Evolutionary conservation across 2,113 vertebrate genomes (phyloP), one percentile per base, ranked within the genome.

Genomic region (Nothoprocta perdicaria): DNA sequence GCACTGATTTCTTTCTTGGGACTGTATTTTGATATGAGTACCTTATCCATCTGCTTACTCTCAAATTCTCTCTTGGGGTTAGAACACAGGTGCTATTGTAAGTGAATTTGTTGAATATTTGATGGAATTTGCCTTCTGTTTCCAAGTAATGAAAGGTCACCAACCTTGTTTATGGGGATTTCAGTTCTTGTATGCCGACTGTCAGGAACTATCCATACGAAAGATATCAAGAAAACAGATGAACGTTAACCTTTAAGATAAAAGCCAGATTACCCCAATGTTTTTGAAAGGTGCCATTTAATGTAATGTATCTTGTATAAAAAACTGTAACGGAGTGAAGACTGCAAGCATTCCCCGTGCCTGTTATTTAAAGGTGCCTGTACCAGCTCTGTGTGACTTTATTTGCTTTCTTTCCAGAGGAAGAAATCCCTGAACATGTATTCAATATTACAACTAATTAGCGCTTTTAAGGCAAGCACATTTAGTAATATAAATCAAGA

Each of bases 51-150:
- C 84, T 97, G 92, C 72, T 94, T 90, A 68, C 72, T 94, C 92
- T 95, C 66, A 87, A 50, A 95, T 92, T 94, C 87, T 60, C 90
- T 93, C 87, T 89, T 94, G 92, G 79, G 86, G 50, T 85, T 83
- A 63, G 61, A 90, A 84, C 69, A 83, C 86, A 90, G 88, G 89
- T 95, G 82, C 81, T 94, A 79, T 76, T 95, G 88, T 87, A 90
- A 90, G 62, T 88, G 83, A 73, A 57, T 95, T 92, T 93, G 89
- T 92, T 93, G 88, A 95, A 95, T 96, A 93, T 92, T 96, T 92
- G 88, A 84, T 95, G 94, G 84, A 94, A 63, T 95, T 95, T 94
- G 55, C 86, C 86, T 92, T 88, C 50, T 94, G 91, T 92, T 97
- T 96, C 74, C 72, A 89, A 92, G 75, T 86, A 94, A 73, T 0